These are phyloP conservation scores for Coboldia fuscipes DNA, from an alignment of 1,140 invertebrate species.

Conservation along the genomic window DNA sequence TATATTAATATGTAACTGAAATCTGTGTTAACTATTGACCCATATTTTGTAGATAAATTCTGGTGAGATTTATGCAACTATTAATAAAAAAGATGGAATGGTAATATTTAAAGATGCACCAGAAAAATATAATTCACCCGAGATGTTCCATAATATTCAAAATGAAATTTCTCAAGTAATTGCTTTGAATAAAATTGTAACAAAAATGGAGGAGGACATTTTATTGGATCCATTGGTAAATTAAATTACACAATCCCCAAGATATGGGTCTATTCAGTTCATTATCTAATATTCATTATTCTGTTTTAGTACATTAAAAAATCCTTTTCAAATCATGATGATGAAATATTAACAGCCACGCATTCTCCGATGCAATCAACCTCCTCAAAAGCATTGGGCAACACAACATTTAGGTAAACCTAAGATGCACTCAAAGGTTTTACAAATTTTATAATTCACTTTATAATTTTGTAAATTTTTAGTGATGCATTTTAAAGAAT, in stretches of 20 bases:
- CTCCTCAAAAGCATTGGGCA: not conserved
- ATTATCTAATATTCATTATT: constrained; percentile 2
- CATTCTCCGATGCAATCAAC: not conserved
- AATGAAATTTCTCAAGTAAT: constrained; percentile 74
- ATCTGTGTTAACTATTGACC: not conserved
- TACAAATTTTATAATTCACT: too few species aligned
- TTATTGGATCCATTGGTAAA: constrained; percentile 61
- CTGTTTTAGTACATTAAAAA: constrained; percentile 49
- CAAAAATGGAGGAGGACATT: constrained; percentile 86
- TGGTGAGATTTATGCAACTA: constrained; percentile 89
- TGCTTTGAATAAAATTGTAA: constrained; percentile 64
- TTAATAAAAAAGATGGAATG: constrained; percentile 97
- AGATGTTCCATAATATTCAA: constrained; percentile 69
- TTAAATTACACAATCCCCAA: not conserved
- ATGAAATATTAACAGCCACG: constrained; percentile 28
- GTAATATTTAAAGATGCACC: constrained; percentile 90
- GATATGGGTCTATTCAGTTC: constrained; percentile 1
- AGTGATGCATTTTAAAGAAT: too few species aligned
- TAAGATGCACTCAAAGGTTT: too few species aligned
- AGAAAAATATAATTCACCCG: constrained; percentile 79
- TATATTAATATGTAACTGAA: too few species aligned
- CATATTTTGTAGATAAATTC: constrained; percentile 63
- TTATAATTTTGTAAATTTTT: too few species aligned
- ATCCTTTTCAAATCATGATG: constrained; percentile 39
- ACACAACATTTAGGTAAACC: too few species aligned